Percentiles rank a stretch among this genome's conserved stretches.
These are phyloP conservation scores for Phyllostomus hastatus DNA, from an alignment of 2,113 vertebrate genomes.

Conservation along the genomic window DNA sequence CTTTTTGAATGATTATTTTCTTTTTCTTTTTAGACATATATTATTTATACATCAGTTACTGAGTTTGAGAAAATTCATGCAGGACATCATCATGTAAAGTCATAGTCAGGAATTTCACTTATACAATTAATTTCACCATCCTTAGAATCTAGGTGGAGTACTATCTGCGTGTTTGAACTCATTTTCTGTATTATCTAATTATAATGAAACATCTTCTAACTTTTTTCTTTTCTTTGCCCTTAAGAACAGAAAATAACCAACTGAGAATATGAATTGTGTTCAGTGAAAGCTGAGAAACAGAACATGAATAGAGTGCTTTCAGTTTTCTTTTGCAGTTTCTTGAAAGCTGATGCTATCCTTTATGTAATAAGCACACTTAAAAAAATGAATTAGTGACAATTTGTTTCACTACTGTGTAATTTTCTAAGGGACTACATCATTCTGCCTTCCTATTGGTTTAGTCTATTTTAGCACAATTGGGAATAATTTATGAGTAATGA, in stretches of 20 bases:
- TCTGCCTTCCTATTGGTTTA: neutral
- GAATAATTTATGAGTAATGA: neutral
- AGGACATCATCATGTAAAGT: neutral
- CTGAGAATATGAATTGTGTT: neutral
- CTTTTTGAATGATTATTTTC: neutral
- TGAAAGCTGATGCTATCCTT: neutral
- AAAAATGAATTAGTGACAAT: neutral
- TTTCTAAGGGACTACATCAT: neutral
- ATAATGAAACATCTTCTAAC: neutral
- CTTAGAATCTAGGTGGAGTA: neutral
- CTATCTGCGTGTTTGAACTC: neutral
- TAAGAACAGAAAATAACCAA: neutral
- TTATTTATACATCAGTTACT: neutral
- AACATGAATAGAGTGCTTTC: neutral
- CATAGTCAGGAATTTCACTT: neutral
- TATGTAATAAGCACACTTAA: neutral
- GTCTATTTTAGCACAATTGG: neutral
- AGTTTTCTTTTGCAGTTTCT: neutral
- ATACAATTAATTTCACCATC: neutral
- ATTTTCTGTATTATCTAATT: neutral
- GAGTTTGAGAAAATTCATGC: neutral
- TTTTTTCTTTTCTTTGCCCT: neutral
- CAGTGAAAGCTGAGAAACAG: neutral
- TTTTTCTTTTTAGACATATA: neutral
- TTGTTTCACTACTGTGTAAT: neutral